Evolutionary conservation across 2,888 invertebrate species (phyloP).

Genomic region (Holacanthella duospinosa): DNA sequence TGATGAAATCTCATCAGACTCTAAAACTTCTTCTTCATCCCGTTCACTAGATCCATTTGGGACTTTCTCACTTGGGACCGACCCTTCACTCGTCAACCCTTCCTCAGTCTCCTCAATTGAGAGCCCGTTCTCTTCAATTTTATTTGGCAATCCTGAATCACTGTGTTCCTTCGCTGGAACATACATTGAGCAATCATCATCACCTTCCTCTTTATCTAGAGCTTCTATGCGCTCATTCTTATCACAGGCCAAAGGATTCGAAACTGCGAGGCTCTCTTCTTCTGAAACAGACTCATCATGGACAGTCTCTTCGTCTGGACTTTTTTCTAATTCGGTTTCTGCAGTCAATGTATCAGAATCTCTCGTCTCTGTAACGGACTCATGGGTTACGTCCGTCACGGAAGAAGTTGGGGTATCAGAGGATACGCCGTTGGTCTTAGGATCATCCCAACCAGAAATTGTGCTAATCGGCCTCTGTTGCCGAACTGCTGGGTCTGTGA

Average conservation of each 20-base stretch:
- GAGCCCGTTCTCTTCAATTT: conserved; percentile 14
- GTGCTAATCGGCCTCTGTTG: conserved; percentile 90
- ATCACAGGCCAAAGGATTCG: background rate
- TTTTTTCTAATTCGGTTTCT: conserved; percentile 16
- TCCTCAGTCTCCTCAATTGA: conserved; percentile 17
- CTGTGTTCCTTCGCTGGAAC: conserved; percentile 18
- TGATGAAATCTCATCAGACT: conserved; percentile 3
- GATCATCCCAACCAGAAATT: conserved; percentile 84
- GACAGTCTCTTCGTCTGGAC: conserved; percentile 10
- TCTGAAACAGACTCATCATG: conserved; percentile 17
- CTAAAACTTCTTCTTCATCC: conserved; percentile 9
- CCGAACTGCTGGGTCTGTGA: conserved; percentile 85
- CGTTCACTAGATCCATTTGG: background rate
- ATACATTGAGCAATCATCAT: conserved; percentile 32
- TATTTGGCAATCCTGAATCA: conserved; percentile 24
- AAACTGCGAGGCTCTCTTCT: background rate
- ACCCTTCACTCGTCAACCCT: conserved; percentile 7
- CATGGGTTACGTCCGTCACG: conserved; percentile 36
- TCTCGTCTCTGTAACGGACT: conserved; percentile 15
- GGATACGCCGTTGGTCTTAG: conserved; percentile 18
- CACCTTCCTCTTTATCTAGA: conserved; percentile 15
- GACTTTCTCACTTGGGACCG: conserved; percentile 12
- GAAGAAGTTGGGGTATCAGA: conserved; percentile 22
- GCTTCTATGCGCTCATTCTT: background rate
- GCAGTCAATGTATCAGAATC: conserved; percentile 12